Percentiles rank a stretch among this genome's conserved stretches.
Evolutionary conservation across 2,113 vertebrate genomes (phyloP).

Genomic region (Grus americana): DNA sequence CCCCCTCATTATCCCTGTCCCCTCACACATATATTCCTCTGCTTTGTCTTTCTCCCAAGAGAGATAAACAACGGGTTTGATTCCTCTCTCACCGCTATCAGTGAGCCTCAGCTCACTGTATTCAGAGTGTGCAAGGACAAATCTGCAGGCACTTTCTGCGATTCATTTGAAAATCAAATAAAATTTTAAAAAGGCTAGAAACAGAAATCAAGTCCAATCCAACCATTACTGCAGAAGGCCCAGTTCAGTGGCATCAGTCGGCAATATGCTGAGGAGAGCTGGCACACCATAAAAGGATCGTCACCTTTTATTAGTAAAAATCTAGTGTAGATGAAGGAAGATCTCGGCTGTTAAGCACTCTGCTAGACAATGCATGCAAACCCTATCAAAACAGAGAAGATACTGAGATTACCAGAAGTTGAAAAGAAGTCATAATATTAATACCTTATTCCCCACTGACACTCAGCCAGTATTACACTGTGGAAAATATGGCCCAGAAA

Average conservation of each 20-base stretch:
- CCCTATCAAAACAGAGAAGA: not conserved
- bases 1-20: not conserved
- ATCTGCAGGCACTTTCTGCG: not conserved
- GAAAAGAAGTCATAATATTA: not conserved
- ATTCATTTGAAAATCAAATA: not conserved
- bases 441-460: not conserved
- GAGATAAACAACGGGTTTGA: not conserved
- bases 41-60: not conserved
- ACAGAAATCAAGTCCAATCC: not conserved
- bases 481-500: not conserved
- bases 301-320: not conserved
- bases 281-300: not conserved
- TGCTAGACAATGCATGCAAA: not conserved
- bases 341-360: not conserved
- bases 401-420: not conserved
- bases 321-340: not conserved
- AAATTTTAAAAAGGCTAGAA: not conserved
- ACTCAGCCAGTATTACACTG: not conserved
- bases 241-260: not conserved
- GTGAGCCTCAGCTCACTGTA: not conserved
- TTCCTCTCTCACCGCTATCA: not conserved
- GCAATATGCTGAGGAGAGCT: not conserved
- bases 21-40: not conserved
- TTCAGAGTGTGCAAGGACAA: not conserved
- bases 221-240: not conserved